Base-by-base conservation (phyloP, 2,113 vertebrate species). In the Megaptera novaeangliae region DNA sequence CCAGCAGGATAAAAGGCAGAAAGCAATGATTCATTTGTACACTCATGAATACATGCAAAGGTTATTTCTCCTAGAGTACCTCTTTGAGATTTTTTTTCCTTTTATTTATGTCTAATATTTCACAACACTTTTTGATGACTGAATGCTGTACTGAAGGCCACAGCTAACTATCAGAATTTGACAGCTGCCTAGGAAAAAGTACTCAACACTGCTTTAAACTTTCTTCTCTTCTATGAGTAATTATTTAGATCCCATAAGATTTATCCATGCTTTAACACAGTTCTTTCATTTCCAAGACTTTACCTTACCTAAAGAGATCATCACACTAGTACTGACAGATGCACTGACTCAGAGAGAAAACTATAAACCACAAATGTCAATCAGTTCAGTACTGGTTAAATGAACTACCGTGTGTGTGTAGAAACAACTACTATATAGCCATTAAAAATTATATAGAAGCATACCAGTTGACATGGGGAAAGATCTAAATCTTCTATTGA, bases 51-150 rank as follows among this genome's bases (percentile, higher is more conserved):
- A 61, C n/a, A 87, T 27, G 10, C 74, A 87, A 96, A 92, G 61
- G 80, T 90, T 88, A 23, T 78, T 95, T 84, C 68, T 88, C 71
- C 85, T 61, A 88, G 46, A 92, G 75, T n/a, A 80, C n/a, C 34
- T 93, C 91, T 87, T 91, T 59, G 41, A 74, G 39, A 61, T 41
- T 69, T 66, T 84, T 59, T 29, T 34, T 52, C 46, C 39, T 91
- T 92, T 96, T 75, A 77, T n/a, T 83, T 66, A 93, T 72, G 34
- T 94, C 31, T 74, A 92, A 93, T 72, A 89, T 21, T 68, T 71
- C 44, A 52, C 23, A 11, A 49, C n/a, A 72, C 44, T 78, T 75
- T 96, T 44, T 90, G 88, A 97, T 83, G 66, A 27, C n/a, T 85
- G 14, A 95, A 64, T 61, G 31, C 46, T 82, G 46, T 88, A 68